These are phyloP conservation scores for Rhinichthys klamathensis DNA, from an alignment of 2,113 vertebrate species.

Conservation along the genomic window DNA sequence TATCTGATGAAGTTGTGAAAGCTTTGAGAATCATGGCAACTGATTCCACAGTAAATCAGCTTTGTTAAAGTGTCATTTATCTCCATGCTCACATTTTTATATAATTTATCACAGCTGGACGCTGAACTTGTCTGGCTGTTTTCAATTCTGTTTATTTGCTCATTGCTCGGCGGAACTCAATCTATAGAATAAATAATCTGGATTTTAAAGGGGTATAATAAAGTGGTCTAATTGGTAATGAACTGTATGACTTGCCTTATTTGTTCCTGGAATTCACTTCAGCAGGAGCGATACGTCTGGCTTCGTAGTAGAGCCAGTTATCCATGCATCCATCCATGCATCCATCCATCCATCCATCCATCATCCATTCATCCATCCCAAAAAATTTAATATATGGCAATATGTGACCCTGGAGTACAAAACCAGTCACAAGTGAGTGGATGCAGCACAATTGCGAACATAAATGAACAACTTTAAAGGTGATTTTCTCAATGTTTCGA, in stretches of 20 bases:
- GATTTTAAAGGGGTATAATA: slow-evolving; percentile 38
- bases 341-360: no score
- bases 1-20: slow-evolving; percentile 40
- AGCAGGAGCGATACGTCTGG: slow-evolving; percentile 36
- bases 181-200: slow-evolving; percentile 44
- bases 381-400: no score
- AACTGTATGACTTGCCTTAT: slow-evolving; percentile 16
- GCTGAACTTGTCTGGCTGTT: slow-evolving; percentile 38
- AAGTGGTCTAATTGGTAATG: slow-evolving; percentile 19
- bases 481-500: no score
- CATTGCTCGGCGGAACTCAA: slow-evolving; percentile 11
- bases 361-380: no score
- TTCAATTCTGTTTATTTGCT: slow-evolving; percentile 46
- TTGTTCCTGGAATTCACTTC: slow-evolving; percentile 39
- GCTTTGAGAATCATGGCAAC: slow-evolving; percentile 32
- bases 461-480: no score
- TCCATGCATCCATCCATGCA: no score
- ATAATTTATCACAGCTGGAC: slow-evolving; percentile 57
- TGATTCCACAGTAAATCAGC: slow-evolving; percentile 36
- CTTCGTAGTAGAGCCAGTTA: neutral
- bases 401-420: no score
- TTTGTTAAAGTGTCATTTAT: slow-evolving; percentile 57
- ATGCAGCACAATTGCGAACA: no score
- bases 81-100: slow-evolving; percentile 47
- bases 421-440: no score